Evolutionary conservation across 2,888 invertebrate species (phyloP).

Genomic region (Caenorhabditis sp.): DNA sequence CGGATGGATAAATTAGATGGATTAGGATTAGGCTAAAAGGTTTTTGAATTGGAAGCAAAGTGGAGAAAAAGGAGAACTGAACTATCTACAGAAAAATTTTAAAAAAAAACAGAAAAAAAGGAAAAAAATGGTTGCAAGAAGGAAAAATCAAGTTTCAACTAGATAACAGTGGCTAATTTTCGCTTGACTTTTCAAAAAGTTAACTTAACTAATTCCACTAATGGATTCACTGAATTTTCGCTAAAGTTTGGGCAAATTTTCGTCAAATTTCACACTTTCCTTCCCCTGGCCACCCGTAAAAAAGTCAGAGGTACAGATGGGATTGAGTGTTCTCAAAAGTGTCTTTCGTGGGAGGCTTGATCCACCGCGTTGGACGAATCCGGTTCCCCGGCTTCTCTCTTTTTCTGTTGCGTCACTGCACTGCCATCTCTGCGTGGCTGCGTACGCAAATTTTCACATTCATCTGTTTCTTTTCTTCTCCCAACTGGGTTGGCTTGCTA

Average conservation of each 20-base stretch:
- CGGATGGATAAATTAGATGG: too few species aligned
- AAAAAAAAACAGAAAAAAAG: not conserved
- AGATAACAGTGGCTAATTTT: too few species aligned
- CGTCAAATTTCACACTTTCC: too few species aligned
- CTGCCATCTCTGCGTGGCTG: slow-evolving; percentile 36
- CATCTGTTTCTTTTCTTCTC: slow-evolving; percentile 22
- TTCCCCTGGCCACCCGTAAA: too few species aligned
- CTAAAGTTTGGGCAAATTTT: too few species aligned
- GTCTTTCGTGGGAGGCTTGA: slow-evolving; percentile 26
- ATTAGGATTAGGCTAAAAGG: slow-evolving; percentile 20
- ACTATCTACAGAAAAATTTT: not conserved
- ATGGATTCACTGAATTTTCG: too few species aligned
- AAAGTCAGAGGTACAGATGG: slow-evolving; percentile 28
- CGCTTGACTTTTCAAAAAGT: too few species aligned
- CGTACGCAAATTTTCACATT: slow-evolving; percentile 40
- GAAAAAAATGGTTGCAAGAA: not conserved
- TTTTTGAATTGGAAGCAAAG: slow-evolving; percentile 32
- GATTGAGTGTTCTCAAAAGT: slow-evolving; percentile 55
- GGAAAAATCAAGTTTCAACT: not conserved
- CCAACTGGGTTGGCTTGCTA: too few species aligned
- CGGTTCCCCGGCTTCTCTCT: slow-evolving; percentile 31
- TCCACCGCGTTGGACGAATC: slow-evolving; percentile 58
- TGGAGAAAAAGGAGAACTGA: slow-evolving; percentile 13
- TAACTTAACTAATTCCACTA: too few species aligned
- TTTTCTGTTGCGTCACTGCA: slow-evolving; percentile 49